Base-by-base conservation (phyloP, 2,113 vertebrate genomes). In the Fregetta grallaria region DNA sequence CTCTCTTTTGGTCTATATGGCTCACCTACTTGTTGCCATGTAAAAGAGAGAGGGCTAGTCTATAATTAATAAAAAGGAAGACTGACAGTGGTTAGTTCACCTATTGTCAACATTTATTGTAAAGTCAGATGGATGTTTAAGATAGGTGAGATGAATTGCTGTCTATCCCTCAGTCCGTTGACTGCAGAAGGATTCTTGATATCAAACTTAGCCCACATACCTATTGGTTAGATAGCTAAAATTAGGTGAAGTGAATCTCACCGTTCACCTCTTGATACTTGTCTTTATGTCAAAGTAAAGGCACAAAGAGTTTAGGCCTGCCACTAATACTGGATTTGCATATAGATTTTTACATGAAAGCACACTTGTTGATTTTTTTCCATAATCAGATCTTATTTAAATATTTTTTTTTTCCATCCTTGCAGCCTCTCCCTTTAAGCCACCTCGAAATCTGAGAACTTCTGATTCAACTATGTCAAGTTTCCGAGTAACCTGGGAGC, bases 401-500 rank as follows among this genome's bases (percentile, higher is more conserved):
- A 78, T 67, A 78, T 65, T 9, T 32, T 15, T 63, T 53, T 94
- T 95, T 96, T 95, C 77, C 34, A 80, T 97, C 34, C 49, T 98
- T 94, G 49, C 96, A 99, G 99, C 98, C 19, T 99, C 99, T 58
- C 98, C 98, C 22, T 99, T 97, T 97, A 99, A 99, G 93, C 97
- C 99, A 10, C 99, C 99, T 76, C 98, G 98, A 97, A 99, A 99
- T 97, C 98, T 99, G 66, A 98, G 98, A 97, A 99, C 99, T 85
- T 99, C 99, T 29, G 99, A 99, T 92, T 98, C 99, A 52, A 98
- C 98, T 30, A 99, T 98, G 97, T 99, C 98, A 88, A 99, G 99
- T 76, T 99, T 99, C 97, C 97, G 99, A 85, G 99, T 99, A 47
- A 98, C 99, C 7, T 99, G 99, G 99, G 99, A 99, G 71, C 98